Evolutionary conservation across 37 sponge, comb jelly and placozoan species (phyloP).

Genomic region (Tethya wilhelma): DNA sequence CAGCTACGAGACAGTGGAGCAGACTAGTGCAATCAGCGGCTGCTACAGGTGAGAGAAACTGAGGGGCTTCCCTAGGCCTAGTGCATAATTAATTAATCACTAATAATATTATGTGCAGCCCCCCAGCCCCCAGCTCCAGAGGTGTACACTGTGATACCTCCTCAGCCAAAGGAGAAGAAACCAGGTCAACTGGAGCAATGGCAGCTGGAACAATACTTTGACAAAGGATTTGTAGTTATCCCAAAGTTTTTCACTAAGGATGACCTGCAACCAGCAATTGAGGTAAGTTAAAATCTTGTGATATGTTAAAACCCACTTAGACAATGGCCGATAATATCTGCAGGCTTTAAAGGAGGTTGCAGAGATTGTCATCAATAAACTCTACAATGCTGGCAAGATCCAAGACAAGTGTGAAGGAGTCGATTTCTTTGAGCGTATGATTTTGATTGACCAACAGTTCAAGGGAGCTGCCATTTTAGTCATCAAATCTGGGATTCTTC

Average conservation of each 20-base stretch:
- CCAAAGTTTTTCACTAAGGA: slow-evolving; percentile 75
- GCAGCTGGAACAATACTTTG: slow-evolving; percentile 81
- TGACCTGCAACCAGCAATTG: slow-evolving; percentile 68
- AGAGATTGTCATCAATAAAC: slow-evolving; percentile 67
- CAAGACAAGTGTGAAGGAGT: slow-evolving; percentile 59
- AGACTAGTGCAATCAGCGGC: no score
- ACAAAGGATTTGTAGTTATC: slow-evolving; percentile 72
- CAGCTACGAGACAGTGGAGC: no score
- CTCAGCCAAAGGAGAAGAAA: slow-evolving; percentile 60
- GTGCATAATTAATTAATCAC: no score
- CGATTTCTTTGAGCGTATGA: slow-evolving; percentile 80
- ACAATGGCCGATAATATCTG: background rate
- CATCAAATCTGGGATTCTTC: slow-evolving; percentile 69
- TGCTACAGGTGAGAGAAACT: no score
- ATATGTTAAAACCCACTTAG: background rate
- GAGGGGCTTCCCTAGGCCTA: no score
- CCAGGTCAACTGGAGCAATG: slow-evolving; percentile 69
- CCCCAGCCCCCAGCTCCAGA: slow-evolving; percentile 36
- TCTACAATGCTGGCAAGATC: slow-evolving; percentile 67
- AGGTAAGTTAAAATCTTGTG: slow-evolving; percentile 1
- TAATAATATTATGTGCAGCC: no score
- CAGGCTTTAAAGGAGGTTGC: slow-evolving; percentile 67
- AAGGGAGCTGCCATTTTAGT: slow-evolving; percentile 72
- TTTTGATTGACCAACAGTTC: slow-evolving; percentile 78
- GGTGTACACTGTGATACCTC: slow-evolving; percentile 67